Base-by-base conservation (phyloP, 2,113 vertebrate species). In the Perca fluviatilis region DNA sequence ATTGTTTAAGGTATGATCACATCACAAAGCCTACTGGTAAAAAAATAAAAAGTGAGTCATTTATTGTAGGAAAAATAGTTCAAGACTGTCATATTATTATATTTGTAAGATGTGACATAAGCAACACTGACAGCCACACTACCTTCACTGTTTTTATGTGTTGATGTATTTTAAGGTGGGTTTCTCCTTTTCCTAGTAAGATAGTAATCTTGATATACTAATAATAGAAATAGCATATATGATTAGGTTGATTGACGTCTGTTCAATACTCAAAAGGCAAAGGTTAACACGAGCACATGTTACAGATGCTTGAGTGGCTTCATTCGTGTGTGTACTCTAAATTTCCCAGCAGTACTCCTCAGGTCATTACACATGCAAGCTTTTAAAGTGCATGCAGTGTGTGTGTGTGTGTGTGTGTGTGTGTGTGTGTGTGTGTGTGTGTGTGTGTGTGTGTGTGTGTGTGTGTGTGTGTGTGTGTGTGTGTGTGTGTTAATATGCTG, bases 271-370 rank as follows among this genome's bases (percentile, higher is more conserved):
- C 75, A 80, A 58, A 84, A 87, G 73, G 60, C 68, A 81, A 86
- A 91, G 80, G 80, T 90, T 88, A 83, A 84, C 36, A 77, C 40
- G 71, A 50, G 70, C 60, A 71, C 79, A 84, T 83, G 79, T 85
- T 87, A 84, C 60, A 72, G 80, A 87, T 87, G 86, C 81, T 86
- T 84, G 79, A 90, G 83, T 64, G 87, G 74, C 65, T 92, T 82
- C 43, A 61, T 73, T 82, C 46, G 49, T 86, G 73, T 84, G 74
- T 4, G 10, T 80, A 87, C 86, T 84, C 76, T 76, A 51, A 76
- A 80, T 78, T 79, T 86, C 83, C 87, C 83, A 56, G 74, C 27
- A 60, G 80, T 74, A 69, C 73, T 88, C 65, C 57, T 67, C 67
- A 78, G 25, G 33, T 86, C 58, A 82, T 90, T 80, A 79, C 69